These are phyloP conservation scores for Rhadina sibilatrix DNA, from an alignment of 2,113 vertebrate genomes.

Conservation along the genomic window DNA sequence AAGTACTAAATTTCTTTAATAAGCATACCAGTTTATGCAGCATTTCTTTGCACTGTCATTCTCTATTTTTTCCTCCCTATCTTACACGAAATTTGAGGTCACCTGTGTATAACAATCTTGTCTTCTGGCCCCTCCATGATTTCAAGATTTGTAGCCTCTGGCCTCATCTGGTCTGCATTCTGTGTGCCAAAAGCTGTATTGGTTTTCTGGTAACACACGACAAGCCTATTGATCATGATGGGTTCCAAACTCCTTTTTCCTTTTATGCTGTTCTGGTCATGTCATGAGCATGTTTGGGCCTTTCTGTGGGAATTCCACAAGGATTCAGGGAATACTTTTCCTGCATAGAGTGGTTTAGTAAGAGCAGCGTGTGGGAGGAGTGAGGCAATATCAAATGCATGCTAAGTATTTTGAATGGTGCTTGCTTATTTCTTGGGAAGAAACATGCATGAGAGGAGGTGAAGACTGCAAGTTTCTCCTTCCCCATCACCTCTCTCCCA, in stretches of 20 bases:
- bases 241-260: not conserved
- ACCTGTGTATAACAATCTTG: not conserved
- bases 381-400: not conserved
- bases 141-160: not conserved
- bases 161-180: not conserved
- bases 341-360: not conserved
- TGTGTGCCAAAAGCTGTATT: not conserved
- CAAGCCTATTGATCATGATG: accelerated
- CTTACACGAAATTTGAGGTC: not conserved
- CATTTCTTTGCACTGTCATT: not conserved
- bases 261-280: not conserved
- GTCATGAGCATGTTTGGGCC: not conserved
- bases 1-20: not conserved
- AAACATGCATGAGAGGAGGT: not conserved
- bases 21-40: not conserved
- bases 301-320: not conserved
- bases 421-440: not conserved
- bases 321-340: not conserved
- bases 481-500: not conserved
- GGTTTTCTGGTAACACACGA: not conserved
- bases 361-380: not conserved
- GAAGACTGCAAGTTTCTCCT: not conserved
- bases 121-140: not conserved
- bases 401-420: not conserved
- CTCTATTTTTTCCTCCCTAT: not conserved